Percentiles rank a stretch among this genome's conserved stretches.
phyloP scores from a whole-genome alignment of 2,888 invertebrate species.

The Lacanobia wlatinum region DNA sequence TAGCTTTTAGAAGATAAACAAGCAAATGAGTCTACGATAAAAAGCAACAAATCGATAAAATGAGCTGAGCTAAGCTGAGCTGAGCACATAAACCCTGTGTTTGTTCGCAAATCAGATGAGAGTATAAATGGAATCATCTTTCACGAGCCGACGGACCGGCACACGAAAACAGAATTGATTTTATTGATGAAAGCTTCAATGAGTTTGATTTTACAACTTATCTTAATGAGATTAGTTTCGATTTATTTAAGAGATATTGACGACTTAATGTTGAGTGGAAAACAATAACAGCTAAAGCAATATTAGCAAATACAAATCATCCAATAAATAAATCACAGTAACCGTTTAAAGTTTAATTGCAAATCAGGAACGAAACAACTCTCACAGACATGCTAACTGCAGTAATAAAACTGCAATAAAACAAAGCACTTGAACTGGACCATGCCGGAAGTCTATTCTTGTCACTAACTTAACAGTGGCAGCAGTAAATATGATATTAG shows the following conservation, averaged over 20 bases:
- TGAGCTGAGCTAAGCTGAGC: conserved; percentile 63
- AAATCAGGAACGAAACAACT: neutral
- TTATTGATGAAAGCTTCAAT: conserved; percentile 70
- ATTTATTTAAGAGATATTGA: conserved; percentile 6
- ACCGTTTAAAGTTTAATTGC: conserved; percentile 8
- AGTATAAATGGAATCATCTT: conserved; percentile 78
- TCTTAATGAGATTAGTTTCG: conserved; percentile 24
- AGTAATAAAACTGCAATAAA: conserved; percentile 46
- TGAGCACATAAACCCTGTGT: conserved; percentile 75
- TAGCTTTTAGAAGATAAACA: conserved; percentile 79
- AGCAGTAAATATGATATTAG: conserved; percentile 83
- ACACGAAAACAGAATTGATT: conserved; percentile 75
- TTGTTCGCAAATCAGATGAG: conserved; percentile 72
- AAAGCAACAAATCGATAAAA: conserved; percentile 83
- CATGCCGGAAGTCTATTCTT: conserved; percentile 71
- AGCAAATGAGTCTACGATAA: conserved; percentile 80
- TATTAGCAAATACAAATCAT: neutral
- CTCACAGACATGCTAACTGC: conserved; percentile 9
- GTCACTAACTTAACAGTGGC: conserved; percentile 67
- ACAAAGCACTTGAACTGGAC: conserved; percentile 43
- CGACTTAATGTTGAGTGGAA: neutral
- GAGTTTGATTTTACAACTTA: conserved; percentile 44
- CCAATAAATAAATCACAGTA: conserved; percentile 13
- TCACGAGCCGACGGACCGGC: conserved; percentile 67
- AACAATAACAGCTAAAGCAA: neutral